A percentile compares a stretch with the other conserved stretches of the same genome.
These are phyloP conservation scores for Gasteruption jaculator DNA, from an alignment of 2,888 invertebrate species.

Conservation along the genomic window DNA sequence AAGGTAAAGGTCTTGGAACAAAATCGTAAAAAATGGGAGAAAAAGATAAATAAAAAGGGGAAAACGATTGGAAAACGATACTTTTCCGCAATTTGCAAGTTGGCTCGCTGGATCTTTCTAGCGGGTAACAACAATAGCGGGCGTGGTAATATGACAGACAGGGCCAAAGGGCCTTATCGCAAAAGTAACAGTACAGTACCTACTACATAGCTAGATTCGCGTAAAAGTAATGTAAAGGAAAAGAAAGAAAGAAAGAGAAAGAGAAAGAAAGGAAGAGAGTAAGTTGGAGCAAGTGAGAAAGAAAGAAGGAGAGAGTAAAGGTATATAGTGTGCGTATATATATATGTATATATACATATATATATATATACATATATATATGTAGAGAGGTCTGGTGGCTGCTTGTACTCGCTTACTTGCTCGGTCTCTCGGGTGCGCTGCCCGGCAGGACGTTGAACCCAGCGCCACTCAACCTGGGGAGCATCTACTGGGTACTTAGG, in stretches of 20 bases:
- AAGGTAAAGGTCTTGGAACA: no score
- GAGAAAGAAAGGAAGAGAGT: slow-evolving; percentile 13
- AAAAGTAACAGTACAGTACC: slow-evolving; percentile 51
- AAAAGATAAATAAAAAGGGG: no score
- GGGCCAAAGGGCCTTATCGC: slow-evolving; percentile 42
- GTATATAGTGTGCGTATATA: slow-evolving; percentile 11
- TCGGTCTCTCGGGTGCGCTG: slow-evolving; percentile 48
- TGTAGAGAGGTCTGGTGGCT: slow-evolving; percentile 33
- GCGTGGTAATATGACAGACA: slow-evolving; percentile 17
- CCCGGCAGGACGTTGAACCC: slow-evolving; percentile 51
- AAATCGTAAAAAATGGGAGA: no score
- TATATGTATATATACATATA: slow-evolving; percentile 15
- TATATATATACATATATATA: slow-evolving; percentile 14
- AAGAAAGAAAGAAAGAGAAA: slow-evolving; percentile 5
- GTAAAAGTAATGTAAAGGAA: slow-evolving; percentile 37
- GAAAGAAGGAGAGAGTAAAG: slow-evolving; percentile 19
- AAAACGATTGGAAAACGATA: no score
- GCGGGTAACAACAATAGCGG: no score
- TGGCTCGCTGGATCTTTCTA: no score
- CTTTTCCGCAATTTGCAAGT: no score
- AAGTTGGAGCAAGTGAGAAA: slow-evolving; percentile 6
- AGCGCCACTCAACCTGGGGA: slow-evolving; percentile 52
- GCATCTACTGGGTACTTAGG: slow-evolving; percentile 34
- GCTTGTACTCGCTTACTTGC: slow-evolving; percentile 25
- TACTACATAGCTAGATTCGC: slow-evolving; percentile 44